Base-by-base conservation (phyloP, 2,797 vertebrate species). In the Lithobates pipiens region DNA sequence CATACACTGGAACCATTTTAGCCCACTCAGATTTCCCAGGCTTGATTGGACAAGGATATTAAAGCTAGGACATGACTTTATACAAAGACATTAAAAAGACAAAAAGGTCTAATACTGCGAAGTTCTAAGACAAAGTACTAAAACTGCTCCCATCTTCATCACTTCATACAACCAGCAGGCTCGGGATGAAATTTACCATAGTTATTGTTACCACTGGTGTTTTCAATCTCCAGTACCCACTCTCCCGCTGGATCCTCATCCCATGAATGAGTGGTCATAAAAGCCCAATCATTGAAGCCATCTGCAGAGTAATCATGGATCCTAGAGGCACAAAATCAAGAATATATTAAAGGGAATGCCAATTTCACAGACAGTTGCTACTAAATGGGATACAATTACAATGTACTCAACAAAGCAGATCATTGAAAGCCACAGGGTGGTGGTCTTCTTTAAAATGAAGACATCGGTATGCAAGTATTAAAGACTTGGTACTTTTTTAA, bases 181-280 rank as follows among this genome's bases (percentile, higher is more conserved):
- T 23, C 21, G 0, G 21, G 21, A 61, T 23, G 21, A n/a, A 61
- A 84, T 76, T 0, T 92, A 95, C 95, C 95, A 0, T 95, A 95
- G 89, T 96, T 95, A 87, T 94, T 95, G 87, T 94, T 94, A 0
- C 93, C 94, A 0, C 94, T 95, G 81, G 93, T 94, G 83, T 98
- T 99, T 89, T 98, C 97, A 0, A 99, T 96, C 91, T 98, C 97
- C 85, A 99, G 92, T 76, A 95, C 94, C 97, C 97, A 99, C 67
- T 99, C 97, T 76, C 98, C 98, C 0, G 95, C 91, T 3, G 98
- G 97, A 79, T 98, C 95, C 91, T 99, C 98, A 0, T 98, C 98
- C 98, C 98, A 99, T 0, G 97, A 96, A 89, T 99, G 98, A 0
- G 97, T 99, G 0, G 96, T 97, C 98, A 99, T 99, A 88, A 99